Percentiles rank a stretch among this genome's conserved stretches.
Evolutionary conservation across 1,140 invertebrate genomes (phyloP).

Genomic region (Aethina tumida): DNA sequence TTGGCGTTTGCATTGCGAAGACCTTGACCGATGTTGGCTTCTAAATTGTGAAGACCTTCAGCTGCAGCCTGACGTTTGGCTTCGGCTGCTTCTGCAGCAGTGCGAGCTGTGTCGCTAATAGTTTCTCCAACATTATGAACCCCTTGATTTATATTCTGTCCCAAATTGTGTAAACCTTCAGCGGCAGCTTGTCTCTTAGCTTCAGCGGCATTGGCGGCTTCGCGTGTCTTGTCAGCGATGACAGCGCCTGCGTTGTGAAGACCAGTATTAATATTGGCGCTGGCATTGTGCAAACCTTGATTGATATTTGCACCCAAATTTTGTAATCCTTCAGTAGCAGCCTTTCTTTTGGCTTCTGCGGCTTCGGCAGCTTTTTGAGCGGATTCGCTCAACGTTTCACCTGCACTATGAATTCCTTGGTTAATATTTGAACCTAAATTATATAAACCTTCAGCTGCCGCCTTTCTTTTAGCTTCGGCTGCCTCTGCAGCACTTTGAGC

Average conservation of each 20-base stretch:
- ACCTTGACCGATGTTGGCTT: slow-evolving; percentile 9
- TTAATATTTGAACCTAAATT: slow-evolving; percentile 5
- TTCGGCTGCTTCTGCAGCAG: slow-evolving; percentile 6
- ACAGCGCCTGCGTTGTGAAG: slow-evolving; percentile 18
- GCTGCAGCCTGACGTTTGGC: slow-evolving; percentile 5
- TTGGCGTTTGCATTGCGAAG: slow-evolving; percentile 4
- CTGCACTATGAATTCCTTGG: slow-evolving; percentile 4
- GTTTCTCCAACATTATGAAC: slow-evolving; percentile 4
- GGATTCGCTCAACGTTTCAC: slow-evolving; percentile 5
- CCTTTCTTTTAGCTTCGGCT: slow-evolving; percentile 1
- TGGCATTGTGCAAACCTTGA: slow-evolving; percentile 6
- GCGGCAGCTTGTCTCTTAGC: slow-evolving; percentile 5
- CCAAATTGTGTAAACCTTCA: slow-evolving; percentile 14
- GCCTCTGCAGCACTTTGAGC: slow-evolving; percentile 3
- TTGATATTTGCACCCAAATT: slow-evolving; percentile 9
- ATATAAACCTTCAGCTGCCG: slow-evolving; percentile 1
- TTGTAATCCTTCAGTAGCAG: slow-evolving; percentile 12
- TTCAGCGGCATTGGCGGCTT: slow-evolving; percentile 10
- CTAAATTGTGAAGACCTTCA: slow-evolving; percentile 14
- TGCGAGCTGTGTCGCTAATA: slow-evolving; percentile 3
- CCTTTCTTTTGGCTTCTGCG: slow-evolving; percentile 6
- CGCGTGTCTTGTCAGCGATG: slow-evolving; percentile 16
- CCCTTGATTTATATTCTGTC: slow-evolving; percentile 7
- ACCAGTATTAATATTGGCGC: slow-evolving; percentile 14
- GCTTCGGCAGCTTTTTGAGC: slow-evolving; percentile 8